These are phyloP conservation scores for Geotrypetes seraphini DNA, from an alignment of 2,797 vertebrate genomes.

Conservation along the genomic window DNA sequence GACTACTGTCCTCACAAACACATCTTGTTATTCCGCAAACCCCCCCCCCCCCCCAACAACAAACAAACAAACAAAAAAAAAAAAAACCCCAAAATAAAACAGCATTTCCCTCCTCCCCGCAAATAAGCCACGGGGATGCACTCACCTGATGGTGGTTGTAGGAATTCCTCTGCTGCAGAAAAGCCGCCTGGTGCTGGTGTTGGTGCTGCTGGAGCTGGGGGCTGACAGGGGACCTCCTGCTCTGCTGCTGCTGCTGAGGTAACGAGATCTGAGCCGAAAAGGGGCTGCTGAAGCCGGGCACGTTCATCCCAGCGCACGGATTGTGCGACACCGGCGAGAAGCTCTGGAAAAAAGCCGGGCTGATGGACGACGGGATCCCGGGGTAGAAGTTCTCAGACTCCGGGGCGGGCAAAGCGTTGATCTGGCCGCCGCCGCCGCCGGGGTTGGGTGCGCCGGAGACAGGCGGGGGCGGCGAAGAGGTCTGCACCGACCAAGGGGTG, in stretches of 20 bases:
- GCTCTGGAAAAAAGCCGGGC: conserved; percentile 89
- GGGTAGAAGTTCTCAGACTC: conserved; percentile 87
- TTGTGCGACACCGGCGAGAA: conserved; percentile 78
- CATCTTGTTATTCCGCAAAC: no score
- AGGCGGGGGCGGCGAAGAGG: conserved; percentile 73
- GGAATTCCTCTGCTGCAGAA: conserved; percentile 87
- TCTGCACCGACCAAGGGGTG: conserved; percentile 91
- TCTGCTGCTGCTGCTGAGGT: conserved; percentile 68
- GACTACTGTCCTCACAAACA: no score
- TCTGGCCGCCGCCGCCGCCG: conserved; percentile 48
- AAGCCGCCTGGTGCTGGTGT: conserved; percentile 75
- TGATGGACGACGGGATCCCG: conserved; percentile 81
- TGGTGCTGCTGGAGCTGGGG: conserved; percentile 79
- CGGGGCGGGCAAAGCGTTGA: conserved; percentile 61
- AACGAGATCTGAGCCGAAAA: conserved; percentile 81
- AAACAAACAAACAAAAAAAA: no score
- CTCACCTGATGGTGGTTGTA: conserved; percentile 92
- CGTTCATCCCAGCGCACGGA: conserved; percentile 74
- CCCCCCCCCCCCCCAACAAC: no score
- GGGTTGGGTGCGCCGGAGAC: conserved; percentile 41
- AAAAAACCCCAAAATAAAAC: no score
- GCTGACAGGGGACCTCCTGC: conserved; percentile 79
- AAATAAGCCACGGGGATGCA: no score
- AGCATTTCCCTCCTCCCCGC: no score
- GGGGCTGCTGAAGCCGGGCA: conserved; percentile 71